Percentiles rank a stretch among this genome's conserved stretches.
Conservation (phyloP, 2,888 invertebrate genomes). For the Pollenia labialis region DNA sequence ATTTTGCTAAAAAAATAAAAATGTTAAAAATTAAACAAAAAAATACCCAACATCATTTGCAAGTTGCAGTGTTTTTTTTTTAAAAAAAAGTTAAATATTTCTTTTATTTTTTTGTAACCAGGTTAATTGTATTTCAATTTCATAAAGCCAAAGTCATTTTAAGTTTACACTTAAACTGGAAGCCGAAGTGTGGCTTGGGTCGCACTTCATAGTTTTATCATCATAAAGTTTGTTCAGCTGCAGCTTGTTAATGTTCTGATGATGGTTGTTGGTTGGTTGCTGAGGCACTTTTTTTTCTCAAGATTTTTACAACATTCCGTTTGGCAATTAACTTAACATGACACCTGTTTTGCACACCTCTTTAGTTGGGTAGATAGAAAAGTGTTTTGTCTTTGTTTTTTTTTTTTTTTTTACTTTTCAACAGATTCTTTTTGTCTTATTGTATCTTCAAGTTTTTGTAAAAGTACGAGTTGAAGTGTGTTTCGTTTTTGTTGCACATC, state of each 20-base stretch:
- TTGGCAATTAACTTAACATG: conserved; percentile 73
- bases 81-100: conserved; percentile 56
- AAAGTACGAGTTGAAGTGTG: conserved; percentile 1
- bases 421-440: conserved; percentile 28
- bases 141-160: conserved; percentile 61
- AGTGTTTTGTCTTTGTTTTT: conserved; percentile 2
- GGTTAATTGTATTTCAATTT: conserved; percentile 73
- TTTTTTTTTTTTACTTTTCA: conserved; percentile 12
- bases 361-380: conserved; percentile 48
- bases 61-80: conserved; percentile 23
- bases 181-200: conserved; percentile 62
- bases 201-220: conserved; percentile 61
- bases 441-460: conserved; percentile 18
- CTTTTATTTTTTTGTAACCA: conserved; percentile 55
- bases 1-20: conserved; percentile 26
- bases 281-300: conserved; percentile 32
- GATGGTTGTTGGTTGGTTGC: conserved; percentile 9
- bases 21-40: neutral
- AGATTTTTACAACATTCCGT: conserved; percentile 64
- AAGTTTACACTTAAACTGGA: conserved; percentile 42
- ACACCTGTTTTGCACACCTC: conserved; percentile 73
- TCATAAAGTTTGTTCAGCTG: conserved; percentile 70
- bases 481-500: conserved; percentile 23
- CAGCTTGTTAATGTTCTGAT: conserved; percentile 55
- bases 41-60: conserved; percentile 26